Evolutionary conservation across 2,797 vertebrate genomes (phyloP).

Genomic region (Oryzias sinensis): DNA sequence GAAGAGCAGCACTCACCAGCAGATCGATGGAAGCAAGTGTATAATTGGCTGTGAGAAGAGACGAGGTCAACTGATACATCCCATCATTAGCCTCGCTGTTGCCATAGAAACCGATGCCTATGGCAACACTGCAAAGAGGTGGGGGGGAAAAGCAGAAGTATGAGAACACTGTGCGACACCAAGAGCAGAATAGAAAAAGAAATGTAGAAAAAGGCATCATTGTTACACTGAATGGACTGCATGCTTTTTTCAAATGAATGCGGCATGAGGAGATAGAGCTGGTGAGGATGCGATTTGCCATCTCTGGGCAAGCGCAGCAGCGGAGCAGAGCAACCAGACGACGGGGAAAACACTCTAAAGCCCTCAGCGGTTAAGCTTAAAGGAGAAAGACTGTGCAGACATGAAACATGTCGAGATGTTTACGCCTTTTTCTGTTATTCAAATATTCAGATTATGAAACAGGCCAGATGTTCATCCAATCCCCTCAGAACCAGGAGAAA

Average conservation of each 20-base stretch:
- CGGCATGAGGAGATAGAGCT: slow-evolving; percentile 55
- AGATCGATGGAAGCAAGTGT: slow-evolving; percentile 88
- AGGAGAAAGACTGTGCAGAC: slow-evolving; percentile 41
- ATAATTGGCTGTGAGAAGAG: slow-evolving; percentile 91
- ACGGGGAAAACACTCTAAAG: slow-evolving; percentile 23
- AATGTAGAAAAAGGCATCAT: slow-evolving; percentile 42
- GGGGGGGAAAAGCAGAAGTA: slow-evolving; percentile 16
- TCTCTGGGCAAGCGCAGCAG: slow-evolving; percentile 37
- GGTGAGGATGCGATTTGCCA: slow-evolving; percentile 47
- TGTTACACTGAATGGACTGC: slow-evolving; percentile 72
- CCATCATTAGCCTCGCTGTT: slow-evolving; percentile 96
- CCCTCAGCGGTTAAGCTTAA: slow-evolving; percentile 31
- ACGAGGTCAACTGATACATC: slow-evolving; percentile 93
- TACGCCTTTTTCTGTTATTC: slow-evolving; percentile 67
- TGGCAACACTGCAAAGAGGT: slow-evolving; percentile 82
- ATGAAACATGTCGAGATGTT: slow-evolving; percentile 55
- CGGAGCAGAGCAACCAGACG: slow-evolving; percentile 42
- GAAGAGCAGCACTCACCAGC: slow-evolving; percentile 82
- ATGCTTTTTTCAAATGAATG: slow-evolving; percentile 71
- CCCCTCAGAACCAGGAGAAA: slow-evolving; percentile 68
- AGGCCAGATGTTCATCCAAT: slow-evolving; percentile 75
- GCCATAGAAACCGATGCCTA: slow-evolving; percentile 96
- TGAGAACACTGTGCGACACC: slow-evolving; percentile 45
- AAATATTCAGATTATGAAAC: slow-evolving; percentile 76
- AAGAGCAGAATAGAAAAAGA: slow-evolving; percentile 15